Evolutionary conservation across 35 echinoderm and acorn worm genomes (phyloP), one percentile per base, ranked within the genome.

Genomic region (Patiria miniata): DNA sequence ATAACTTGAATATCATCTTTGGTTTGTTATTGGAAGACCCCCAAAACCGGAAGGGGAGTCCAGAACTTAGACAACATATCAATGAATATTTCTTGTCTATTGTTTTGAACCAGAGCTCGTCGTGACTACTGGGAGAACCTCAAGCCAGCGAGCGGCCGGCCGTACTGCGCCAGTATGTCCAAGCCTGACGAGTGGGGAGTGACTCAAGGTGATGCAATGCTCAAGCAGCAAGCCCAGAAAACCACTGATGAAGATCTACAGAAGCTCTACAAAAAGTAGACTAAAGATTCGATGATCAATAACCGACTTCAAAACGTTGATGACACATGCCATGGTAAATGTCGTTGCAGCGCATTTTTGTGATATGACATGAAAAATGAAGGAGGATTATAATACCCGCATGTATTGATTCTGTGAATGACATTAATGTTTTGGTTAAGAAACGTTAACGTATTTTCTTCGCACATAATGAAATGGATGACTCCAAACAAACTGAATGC

Each of bases 111-210:
- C 80, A 96, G 94, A 54, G 94, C 94, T 30, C 82, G 84, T 16
- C 90, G 87, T 39, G 83, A 83, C 39, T 97, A 97, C 54, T 97
- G 94, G 94, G 87, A 97, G 69, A 97, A 97, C 39, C 65, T 97
- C 21, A 92, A 97, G 47, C 94, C 94, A 5, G 76, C 90, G 1
- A 93, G 81, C 39, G 94, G 94, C 37, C 81, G 94, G 33, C 90
- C 90, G 59, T 81, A 77, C 0, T 82, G 80, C 86, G 33, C 94
- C 18, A 28, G 60, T 7, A 33, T 90, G 40, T 89, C 94, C 23
- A 77, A 61, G 19, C 94, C 94, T 5, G 85, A 89, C 79, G 54
- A 19, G 9, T 97, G 94, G 94, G 94, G 94, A 19, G 87, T 87
- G 28, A 97, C 94, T 26, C 86, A 86, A 16, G 94, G 94, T 32